phyloP scores from a whole-genome alignment of 2,888 invertebrate genomes.

The Neria commutata region DNA sequence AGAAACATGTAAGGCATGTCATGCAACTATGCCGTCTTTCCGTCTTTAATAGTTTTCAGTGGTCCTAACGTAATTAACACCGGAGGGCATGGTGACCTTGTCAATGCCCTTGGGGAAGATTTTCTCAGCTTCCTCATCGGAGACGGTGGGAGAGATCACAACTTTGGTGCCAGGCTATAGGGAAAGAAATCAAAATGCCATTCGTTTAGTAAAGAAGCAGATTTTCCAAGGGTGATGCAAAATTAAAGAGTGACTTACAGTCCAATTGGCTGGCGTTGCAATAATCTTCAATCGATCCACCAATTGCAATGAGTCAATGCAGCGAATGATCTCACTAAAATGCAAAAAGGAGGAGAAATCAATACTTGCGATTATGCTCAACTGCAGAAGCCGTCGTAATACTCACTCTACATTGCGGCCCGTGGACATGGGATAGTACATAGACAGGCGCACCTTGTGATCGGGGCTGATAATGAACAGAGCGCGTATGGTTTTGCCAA shows the following conservation, averaged over 20 bases:
- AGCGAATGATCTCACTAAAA: constrained; percentile 79
- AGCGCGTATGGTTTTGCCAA: constrained; percentile 75
- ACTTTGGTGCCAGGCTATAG: constrained; percentile 73
- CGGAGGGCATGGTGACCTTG: constrained; percentile 75
- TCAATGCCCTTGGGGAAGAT: constrained; percentile 75
- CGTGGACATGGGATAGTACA: constrained; percentile 84
- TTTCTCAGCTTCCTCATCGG: constrained; percentile 69
- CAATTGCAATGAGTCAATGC: constrained; percentile 82
- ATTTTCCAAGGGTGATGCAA: background rate
- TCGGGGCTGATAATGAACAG: constrained; percentile 83
- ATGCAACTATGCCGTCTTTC: background rate
- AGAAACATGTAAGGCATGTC: background rate
- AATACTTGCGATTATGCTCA: constrained; percentile 6
- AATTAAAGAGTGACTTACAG: constrained; percentile 65
- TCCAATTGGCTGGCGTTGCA: constrained; percentile 89
- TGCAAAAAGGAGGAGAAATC: background rate
- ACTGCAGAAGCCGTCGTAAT: constrained; percentile 1
- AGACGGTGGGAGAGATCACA: constrained; percentile 78
- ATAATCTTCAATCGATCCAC: constrained; percentile 72
- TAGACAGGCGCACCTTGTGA: constrained; percentile 77
- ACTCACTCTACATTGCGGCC: constrained; percentile 86
- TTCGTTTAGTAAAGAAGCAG: background rate
- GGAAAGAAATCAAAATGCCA: background rate
- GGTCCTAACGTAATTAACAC: constrained; percentile 75
- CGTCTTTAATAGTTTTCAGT: constrained; percentile 69